These are phyloP conservation scores for Gasterosteus aculeatus DNA, from an alignment of 2,113 vertebrate species.

Conservation along the genomic window DNA sequence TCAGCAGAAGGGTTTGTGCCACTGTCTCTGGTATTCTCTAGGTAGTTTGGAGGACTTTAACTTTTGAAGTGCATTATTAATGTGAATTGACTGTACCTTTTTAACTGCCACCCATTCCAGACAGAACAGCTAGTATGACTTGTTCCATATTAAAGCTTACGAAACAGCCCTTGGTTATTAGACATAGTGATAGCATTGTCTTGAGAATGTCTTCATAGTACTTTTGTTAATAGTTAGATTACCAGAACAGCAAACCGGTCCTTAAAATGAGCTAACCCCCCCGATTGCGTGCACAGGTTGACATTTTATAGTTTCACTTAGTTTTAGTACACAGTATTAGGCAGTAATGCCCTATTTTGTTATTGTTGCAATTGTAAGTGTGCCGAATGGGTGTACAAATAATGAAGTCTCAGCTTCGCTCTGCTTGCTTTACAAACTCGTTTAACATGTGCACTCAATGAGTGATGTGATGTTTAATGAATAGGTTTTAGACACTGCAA, in stretches of 20 bases:
- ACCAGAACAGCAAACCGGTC: conserved; percentile 52
- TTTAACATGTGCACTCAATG: conserved; percentile 79
- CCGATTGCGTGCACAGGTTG: conserved; percentile 49
- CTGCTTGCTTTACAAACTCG: conserved; percentile 67
- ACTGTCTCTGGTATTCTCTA: conserved; percentile 73
- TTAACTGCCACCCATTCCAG: conserved; percentile 71
- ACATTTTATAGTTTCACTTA: conserved; percentile 59
- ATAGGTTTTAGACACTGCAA: conserved; percentile 79
- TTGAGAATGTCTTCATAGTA: conserved; percentile 43
- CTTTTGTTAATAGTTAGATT: conserved; percentile 44
- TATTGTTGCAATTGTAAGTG: conserved; percentile 39
- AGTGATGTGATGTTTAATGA: conserved; percentile 71
- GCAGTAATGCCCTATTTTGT: conserved; percentile 47
- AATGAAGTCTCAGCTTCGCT: conserved; percentile 61
- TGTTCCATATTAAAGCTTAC: conserved; percentile 35
- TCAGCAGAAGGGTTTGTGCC: conserved; percentile 80
- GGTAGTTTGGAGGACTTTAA: conserved; percentile 62
- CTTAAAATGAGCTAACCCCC: conserved; percentile 47
- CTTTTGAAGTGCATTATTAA: conserved; percentile 70
- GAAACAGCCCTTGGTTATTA: conserved; percentile 34
- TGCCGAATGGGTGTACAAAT: conserved; percentile 69
- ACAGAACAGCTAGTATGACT: conserved; percentile 41
- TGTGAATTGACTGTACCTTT: conserved; percentile 67
- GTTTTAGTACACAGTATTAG: conserved; percentile 54
- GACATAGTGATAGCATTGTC: conserved; percentile 47